Percentiles rank a stretch among this genome's conserved stretches.
phyloP scores from a whole-genome alignment of 2,113 vertebrate species.

The Empidonax traillii region DNA sequence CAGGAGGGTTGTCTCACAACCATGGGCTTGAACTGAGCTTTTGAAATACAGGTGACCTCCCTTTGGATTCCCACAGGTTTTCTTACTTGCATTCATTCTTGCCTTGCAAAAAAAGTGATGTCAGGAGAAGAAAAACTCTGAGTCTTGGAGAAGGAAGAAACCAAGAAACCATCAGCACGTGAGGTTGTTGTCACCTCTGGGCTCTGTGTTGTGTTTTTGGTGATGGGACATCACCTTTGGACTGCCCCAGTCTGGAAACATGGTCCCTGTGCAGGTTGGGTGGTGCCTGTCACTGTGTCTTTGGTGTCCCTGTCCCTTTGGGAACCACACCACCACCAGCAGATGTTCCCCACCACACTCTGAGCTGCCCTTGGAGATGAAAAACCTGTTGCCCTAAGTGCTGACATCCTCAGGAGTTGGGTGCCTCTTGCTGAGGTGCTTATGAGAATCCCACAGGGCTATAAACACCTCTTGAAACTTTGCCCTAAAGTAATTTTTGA shows the following conservation, averaged over 20 bases:
- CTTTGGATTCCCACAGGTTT: background rate
- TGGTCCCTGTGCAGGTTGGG: background rate
- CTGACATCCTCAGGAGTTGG: background rate
- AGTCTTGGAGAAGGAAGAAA: background rate
- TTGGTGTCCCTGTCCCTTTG: background rate
- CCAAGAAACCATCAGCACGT: background rate
- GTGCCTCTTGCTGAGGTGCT: background rate
- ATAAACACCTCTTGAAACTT: background rate
- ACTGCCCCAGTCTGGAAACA: background rate
- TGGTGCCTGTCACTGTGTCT: background rate
- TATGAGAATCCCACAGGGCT: background rate
- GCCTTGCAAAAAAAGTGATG: background rate
- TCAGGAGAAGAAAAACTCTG: background rate
- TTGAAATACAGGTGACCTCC: background rate
- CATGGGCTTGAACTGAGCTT: background rate
- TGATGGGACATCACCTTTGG: background rate
- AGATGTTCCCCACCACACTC: accelerated
- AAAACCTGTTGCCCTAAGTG: background rate
- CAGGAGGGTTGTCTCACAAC: background rate
- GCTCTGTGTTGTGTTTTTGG: background rate
- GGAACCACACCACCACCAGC: background rate
- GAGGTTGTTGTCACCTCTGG: background rate
- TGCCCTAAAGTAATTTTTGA: background rate
- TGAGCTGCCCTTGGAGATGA: background rate
- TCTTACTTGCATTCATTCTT: background rate